Conservation (phyloP, 2,797 vertebrate genomes). For the Anguilla pacifica region DNA sequence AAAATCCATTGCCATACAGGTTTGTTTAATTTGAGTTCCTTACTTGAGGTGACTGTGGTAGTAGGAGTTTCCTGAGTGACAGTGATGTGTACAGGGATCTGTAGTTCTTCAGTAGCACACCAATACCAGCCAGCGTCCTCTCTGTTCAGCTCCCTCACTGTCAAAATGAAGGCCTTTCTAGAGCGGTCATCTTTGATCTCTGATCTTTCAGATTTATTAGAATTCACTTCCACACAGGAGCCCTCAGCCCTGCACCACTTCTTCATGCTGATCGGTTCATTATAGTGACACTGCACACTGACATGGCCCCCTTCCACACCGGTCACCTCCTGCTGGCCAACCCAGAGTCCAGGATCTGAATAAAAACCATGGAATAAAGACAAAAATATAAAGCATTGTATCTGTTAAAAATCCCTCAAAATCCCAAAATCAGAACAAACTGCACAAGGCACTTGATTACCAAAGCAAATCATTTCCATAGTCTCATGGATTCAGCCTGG, state of each 20-base stretch:
- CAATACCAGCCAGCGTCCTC: slow-evolving; percentile 20
- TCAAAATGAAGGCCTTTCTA: slow-evolving; percentile 4
- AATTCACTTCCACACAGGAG: not conserved
- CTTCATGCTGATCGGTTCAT: not conserved
- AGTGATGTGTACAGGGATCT: slow-evolving; percentile 22
- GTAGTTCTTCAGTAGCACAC: not conserved
- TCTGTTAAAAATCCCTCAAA: too few relatives aligned
- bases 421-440: not conserved
- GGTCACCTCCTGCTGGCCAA: not conserved
- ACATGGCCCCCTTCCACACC: slow-evolving; percentile 23
- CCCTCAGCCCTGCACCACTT: not conserved
- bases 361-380: not conserved
- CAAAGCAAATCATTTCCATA: not conserved
- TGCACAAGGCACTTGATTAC: not conserved
- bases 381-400: too few relatives aligned
- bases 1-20: not conserved
- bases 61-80: not conserved
- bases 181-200: not conserved
- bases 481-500: not conserved
- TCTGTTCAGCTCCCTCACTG: slow-evolving; percentile 24
- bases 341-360: too few relatives aligned
- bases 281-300: slow-evolving; percentile 8
- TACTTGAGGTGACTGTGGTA: not conserved
- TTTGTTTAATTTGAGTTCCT: not conserved
- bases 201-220: not conserved